Evolutionary conservation across 2,113 vertebrate species (phyloP).

Genomic region (Oreocharis arfaki): DNA sequence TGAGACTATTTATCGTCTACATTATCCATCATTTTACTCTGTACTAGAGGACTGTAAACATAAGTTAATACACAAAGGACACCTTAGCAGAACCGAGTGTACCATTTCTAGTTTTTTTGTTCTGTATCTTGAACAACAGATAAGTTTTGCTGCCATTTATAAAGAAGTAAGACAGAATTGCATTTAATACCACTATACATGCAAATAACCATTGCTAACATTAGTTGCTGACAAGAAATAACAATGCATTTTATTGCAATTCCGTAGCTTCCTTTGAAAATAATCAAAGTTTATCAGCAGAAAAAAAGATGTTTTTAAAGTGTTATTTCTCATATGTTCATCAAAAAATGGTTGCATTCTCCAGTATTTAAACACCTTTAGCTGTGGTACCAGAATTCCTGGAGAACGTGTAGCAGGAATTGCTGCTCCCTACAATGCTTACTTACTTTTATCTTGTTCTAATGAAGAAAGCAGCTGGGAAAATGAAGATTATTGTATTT

Average conservation of each 20-base stretch:
- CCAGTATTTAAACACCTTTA: not conserved
- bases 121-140: not conserved
- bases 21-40: not conserved
- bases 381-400: not conserved
- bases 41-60: not conserved
- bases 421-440: not conserved
- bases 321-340: not conserved
- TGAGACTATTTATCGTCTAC: not conserved
- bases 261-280: not conserved
- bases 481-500: not conserved
- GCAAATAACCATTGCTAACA: not conserved
- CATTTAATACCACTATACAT: not conserved
- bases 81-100: not conserved
- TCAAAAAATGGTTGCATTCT: not conserved
- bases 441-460: not conserved
- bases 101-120: not conserved
- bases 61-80: not conserved
- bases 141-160: not conserved
- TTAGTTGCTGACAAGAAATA: not conserved
- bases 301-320: not conserved
- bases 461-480: not conserved
- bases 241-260: not conserved
- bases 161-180: not conserved
- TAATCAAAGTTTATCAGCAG: not conserved
- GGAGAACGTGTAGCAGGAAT: not conserved